Evolutionary conservation across 2,888 invertebrate species (phyloP).

Genomic region (Luffia ferchaultella): DNA sequence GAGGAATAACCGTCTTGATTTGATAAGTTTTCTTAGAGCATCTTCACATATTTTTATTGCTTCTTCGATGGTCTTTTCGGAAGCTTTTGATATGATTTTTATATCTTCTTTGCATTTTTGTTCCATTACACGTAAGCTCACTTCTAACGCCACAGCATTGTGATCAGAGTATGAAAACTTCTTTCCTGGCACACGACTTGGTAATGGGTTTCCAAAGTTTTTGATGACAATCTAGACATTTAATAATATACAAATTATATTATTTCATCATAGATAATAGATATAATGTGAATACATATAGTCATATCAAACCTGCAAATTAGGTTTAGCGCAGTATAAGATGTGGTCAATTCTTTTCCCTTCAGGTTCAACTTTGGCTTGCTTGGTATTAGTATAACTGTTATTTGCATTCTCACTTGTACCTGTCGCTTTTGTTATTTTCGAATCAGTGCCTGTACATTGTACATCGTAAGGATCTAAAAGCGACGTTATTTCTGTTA

Average conservation of each 20-base stretch:
- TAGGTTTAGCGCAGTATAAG: slow-evolving; percentile 62
- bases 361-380: slow-evolving; percentile 62
- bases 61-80: slow-evolving; percentile 56
- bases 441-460: slow-evolving; percentile 22
- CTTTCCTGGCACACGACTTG: slow-evolving; percentile 74
- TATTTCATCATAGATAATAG: not conserved
- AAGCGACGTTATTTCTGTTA: slow-evolving; percentile 52
- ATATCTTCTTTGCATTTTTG: slow-evolving; percentile 14
- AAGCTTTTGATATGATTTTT: slow-evolving; percentile 18
- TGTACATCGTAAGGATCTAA: slow-evolving; percentile 37
- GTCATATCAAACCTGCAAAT: slow-evolving; percentile 30
- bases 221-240: slow-evolving; percentile 38
- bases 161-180: slow-evolving; percentile 89
- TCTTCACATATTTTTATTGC: slow-evolving; percentile 68
- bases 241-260: not conserved
- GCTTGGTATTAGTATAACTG: slow-evolving; percentile 74
- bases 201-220: slow-evolving; percentile 75
- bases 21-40: slow-evolving; percentile 55
- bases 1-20: slow-evolving; percentile 61
- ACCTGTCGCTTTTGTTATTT: slow-evolving; percentile 37
- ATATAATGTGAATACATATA: not conserved
- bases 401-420: slow-evolving; percentile 79
- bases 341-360: slow-evolving; percentile 96
- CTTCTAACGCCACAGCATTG: slow-evolving; percentile 78
- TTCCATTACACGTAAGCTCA: slow-evolving; percentile 21